These are phyloP conservation scores for Altica lythri DNA, from an alignment of 2,888 invertebrate genomes.

Conservation along the genomic window DNA sequence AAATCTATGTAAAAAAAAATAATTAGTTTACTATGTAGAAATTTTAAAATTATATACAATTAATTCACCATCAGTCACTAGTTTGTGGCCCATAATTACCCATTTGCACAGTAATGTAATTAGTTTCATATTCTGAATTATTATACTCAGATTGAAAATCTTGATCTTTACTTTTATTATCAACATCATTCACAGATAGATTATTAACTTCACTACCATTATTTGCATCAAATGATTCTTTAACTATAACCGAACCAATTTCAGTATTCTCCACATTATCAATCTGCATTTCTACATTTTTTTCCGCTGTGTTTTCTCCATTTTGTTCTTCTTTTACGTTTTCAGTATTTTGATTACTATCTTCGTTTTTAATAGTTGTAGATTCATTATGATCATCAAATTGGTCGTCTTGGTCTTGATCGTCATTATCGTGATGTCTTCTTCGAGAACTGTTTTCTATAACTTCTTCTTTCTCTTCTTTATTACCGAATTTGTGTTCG, in stretches of 20 bases:
- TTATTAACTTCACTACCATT: neutral
- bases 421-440: conserved; percentile 15
- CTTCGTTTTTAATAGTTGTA: neutral
- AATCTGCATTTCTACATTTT: no score
- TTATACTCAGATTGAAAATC: conserved; percentile 4
- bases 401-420: conserved; percentile 16
- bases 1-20: no score
- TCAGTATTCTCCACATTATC: no score
- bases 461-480: conserved; percentile 24
- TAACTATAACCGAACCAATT: no score
- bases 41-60: no score
- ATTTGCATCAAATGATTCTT: no score
- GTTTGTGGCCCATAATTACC: conserved; percentile 13
- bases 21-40: no score
- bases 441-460: neutral
- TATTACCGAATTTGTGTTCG: conserved; percentile 41
- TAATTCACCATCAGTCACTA: conserved; percentile 16
- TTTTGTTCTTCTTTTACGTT: neutral
- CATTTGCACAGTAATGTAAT: conserved; percentile 3
- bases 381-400: conserved; percentile 11
- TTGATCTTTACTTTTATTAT: no score
- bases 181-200: no score
- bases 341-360: conserved; percentile 1
- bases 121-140: neutral
- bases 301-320: no score